Evolutionary conservation across 2,113 vertebrate species (phyloP), one percentile per base, ranked within the genome.

Genomic region (Phocoena sinus): DNA sequence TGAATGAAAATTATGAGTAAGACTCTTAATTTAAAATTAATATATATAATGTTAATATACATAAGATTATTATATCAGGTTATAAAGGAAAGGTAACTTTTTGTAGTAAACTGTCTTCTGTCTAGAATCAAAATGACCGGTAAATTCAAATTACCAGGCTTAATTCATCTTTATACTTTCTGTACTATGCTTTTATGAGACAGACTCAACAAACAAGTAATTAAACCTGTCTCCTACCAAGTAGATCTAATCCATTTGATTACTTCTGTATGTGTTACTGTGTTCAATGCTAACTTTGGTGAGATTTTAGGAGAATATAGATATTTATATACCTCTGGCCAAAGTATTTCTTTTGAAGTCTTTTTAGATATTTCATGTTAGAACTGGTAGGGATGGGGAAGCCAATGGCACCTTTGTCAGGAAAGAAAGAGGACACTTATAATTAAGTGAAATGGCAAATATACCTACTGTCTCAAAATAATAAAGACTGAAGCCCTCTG

Each of bases 31-130:
- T 93, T 94, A 77, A 77, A n/a, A 53, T 77, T 12, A 33, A 47
- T 77, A 77, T 77, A 77, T n/a, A n/a, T 33, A 20, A 31, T 33
- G 2, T 33, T 77, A 21, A 33, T 53, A 33, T 79, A 53, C 21
- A n/a, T 79, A 53, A 18, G 53, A 79, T 56, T 79, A 77, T 71
- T 56, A 36, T 25, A 77, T 83, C 8, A 89, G 23, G 36, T 96
- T 96, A 38, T 93, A 89, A 97, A 96, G 60, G 58, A 94, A 77
- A 74, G 28, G 21, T 47, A 76, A 77, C 33, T 71, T 82, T 87
- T 74, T 96, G 1, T 94, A 50, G 44, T 79, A 70, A 76, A 70
- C 50, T 68, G 4, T 82, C 28, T 67, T 63, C n/a, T 85, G 4
- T 91, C 28, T 83, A 11, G 12, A 91, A 63, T 81, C 10, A 77